Evolutionary conservation across 2,113 vertebrate species (phyloP).

Genomic region (Sinocyclocheilus rhinocerous): DNA sequence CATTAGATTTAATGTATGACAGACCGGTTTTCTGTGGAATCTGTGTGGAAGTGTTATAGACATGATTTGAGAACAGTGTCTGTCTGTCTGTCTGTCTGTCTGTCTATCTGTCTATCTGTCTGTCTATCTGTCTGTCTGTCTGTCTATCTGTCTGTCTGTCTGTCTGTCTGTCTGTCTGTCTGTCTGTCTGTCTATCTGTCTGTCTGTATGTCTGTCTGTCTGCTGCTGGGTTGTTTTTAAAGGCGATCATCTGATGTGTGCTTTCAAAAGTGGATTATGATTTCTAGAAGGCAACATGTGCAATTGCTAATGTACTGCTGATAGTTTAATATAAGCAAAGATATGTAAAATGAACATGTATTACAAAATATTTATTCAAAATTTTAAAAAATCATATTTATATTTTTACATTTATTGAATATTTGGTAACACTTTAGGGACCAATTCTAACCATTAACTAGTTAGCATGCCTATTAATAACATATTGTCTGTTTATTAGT

Average conservation of each 20-base stretch:
- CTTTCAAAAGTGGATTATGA: neutral
- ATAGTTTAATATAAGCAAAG: neutral
- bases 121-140: no score
- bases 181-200: no score
- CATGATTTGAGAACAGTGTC: neutral
- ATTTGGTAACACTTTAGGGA: neutral
- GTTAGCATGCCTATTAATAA: no score
- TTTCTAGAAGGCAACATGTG: neutral
- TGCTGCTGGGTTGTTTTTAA: neutral
- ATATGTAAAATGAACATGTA: neutral
- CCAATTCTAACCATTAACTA: no score
- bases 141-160: no score
- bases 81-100: no score
- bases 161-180: no score
- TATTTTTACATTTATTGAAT: neutral
- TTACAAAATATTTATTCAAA: neutral
- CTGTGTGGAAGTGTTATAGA: neutral
- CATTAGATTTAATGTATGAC: neutral
- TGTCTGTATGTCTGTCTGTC: no score
- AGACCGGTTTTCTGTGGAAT: no score
- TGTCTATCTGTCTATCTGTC: no score
- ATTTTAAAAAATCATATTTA: rapidly evolving
- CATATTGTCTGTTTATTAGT: no score
- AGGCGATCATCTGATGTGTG: neutral
- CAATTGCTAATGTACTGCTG: neutral